Conservation (phyloP, 2,888 invertebrate species). For the Tenthredo notha region DNA sequence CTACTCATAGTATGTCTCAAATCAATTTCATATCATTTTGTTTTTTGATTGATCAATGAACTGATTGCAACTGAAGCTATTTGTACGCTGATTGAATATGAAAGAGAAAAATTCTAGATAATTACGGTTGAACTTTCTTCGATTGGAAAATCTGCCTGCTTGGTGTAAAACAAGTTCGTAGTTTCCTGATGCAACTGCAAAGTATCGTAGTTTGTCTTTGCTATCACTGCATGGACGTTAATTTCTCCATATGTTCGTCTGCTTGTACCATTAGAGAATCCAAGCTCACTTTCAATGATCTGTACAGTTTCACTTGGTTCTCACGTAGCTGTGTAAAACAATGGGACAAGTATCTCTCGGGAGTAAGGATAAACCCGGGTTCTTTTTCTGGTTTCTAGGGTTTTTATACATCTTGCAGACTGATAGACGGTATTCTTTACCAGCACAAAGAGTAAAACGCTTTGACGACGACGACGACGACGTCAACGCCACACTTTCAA, state of each 20-base stretch:
- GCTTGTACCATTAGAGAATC: neutral
- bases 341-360: conserved; percentile 24
- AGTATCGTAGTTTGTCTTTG: neutral
- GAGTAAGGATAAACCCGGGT: neutral
- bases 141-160: neutral
- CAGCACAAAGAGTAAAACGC: neutral
- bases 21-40: neutral
- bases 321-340: conserved; percentile 2
- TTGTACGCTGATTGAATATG: neutral
- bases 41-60: neutral
- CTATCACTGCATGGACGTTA: neutral
- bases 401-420: neutral
- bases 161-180: neutral
- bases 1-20: neutral
- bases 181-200: neutral
- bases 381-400: neutral
- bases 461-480: neutral
- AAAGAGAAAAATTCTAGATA: neutral
- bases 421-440: conserved; percentile 5
- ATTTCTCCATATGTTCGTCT: conserved; percentile 12
- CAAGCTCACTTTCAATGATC: conserved; percentile 11
- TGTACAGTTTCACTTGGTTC: conserved; percentile 18
- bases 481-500: conserved; percentile 56
- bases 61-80: neutral
- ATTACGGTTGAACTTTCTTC: neutral